Evolutionary conservation across 2,113 vertebrate genomes (phyloP).

Genomic region (Urocynchramus pylzowi): DNA sequence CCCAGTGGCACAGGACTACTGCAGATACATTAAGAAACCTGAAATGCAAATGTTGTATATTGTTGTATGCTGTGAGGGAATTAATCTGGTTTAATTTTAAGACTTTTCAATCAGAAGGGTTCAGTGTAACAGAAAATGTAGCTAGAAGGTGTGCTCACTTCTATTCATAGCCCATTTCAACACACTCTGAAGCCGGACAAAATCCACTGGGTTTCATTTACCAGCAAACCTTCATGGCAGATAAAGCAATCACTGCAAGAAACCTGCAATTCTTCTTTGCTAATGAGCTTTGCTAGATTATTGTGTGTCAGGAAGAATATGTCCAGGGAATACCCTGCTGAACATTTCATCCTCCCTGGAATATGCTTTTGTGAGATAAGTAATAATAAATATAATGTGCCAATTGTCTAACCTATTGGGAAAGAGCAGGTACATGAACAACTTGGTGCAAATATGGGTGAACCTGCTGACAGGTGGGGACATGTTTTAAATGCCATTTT

Average conservation of each 20-base stretch:
- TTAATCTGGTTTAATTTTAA: neutral
- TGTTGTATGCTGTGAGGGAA: neutral
- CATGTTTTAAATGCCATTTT: neutral
- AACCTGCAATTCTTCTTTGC: constrained; percentile 6
- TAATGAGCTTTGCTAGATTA: constrained; percentile 3
- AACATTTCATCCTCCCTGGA: neutral
- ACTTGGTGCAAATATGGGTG: neutral
- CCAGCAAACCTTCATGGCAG: neutral
- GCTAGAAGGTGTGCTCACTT: neutral
- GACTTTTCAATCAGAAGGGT: neutral
- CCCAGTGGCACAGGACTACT: neutral
- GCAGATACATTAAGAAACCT: neutral
- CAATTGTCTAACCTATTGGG: neutral
- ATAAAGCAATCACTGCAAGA: neutral
- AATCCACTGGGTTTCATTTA: constrained; percentile 5
- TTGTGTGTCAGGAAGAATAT: neutral
- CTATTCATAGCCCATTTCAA: neutral
- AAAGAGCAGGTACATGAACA: neutral
- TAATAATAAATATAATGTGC: neutral
- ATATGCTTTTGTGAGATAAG: constrained; percentile 16
- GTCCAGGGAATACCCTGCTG: neutral
- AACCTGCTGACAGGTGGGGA: neutral
- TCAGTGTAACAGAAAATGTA: neutral
- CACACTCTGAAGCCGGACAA: rapidly evolving
- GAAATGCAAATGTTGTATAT: neutral